Base-by-base conservation (phyloP, 2,888 invertebrate genomes). In the Acrobeloides nanus region DNA sequence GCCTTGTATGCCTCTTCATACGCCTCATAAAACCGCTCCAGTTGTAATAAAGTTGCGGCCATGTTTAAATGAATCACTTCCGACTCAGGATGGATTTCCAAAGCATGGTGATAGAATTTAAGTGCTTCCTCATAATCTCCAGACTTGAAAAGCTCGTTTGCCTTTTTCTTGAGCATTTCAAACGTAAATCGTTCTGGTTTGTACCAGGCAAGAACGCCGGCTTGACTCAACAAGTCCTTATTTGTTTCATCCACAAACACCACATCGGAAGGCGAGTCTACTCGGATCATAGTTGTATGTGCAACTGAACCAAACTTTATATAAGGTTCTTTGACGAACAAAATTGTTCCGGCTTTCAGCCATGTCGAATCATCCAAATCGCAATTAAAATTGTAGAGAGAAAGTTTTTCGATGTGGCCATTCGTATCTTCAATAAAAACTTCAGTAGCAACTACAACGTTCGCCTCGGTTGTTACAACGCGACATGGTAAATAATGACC, bases 251-350 rank as follows among this genome's bases (percentile, higher is more conserved):
- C 46, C 21, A 45, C 47, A 17, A 45, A 45, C 12, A 45, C 27
- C 20, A 45, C 45, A 40, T 45, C 45, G 3, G 45, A 45, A 1
- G 45, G 45, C 12, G 45, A 45, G 24, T 47, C 45, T 7, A 41
- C 41, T 21, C 41, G 26, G 10, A 41, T 41, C 12, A 41, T 8
- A 8, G 26, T 1, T n/a, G 18, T 26, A 20, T 40, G 15, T 5
- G 31, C 32, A 20, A 32, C n/a, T 6, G 41, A 41, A 7, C 40
- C 41, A 40, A 46, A 4, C 17, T 47, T 45, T 18, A 45, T 10
- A 21, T 25, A 45, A 3, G 45, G 45, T 15, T 45, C 45, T 40
- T 45, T 45, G 6, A 45, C 46, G 4, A 45, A 10, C 23, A 45
- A 12, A 1, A 45, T 4, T 5, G 45, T 45, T 2, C 45, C 45